Evolutionary conservation across 1,140 invertebrate species (phyloP).

Genomic region (Lepidurus apus): DNA sequence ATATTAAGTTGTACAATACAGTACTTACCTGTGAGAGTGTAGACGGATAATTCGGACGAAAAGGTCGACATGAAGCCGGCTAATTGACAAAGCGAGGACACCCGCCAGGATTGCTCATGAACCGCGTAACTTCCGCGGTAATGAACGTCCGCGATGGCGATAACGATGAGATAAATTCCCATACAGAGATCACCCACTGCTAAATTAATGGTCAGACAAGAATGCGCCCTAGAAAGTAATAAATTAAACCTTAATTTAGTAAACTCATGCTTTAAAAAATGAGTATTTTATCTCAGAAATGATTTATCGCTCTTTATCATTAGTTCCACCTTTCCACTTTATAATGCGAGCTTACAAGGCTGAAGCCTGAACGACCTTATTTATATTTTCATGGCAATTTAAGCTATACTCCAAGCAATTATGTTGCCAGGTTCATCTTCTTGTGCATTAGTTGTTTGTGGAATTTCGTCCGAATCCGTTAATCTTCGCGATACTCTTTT

Average conservation of each 20-base stretch:
- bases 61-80: conserved; percentile 61
- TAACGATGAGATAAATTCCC: conserved; percentile 53
- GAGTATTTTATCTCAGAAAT: too few species aligned
- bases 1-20: background rate
- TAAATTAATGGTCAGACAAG: conserved; percentile 58
- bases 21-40: conserved; percentile 53
- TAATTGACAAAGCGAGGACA: conserved; percentile 50
- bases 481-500: too few species aligned
- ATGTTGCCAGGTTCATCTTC: too few species aligned
- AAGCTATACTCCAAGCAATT: too few species aligned
- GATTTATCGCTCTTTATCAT: too few species aligned
- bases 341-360: too few species aligned
- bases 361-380: too few species aligned
- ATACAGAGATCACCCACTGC: conserved; percentile 55
- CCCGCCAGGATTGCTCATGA: conserved; percentile 50
- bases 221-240: conserved; percentile 49
- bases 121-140: conserved; percentile 53
- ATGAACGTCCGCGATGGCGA: conserved; percentile 49
- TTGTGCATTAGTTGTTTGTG: too few species aligned
- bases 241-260: conserved; percentile 41
- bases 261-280: conserved; percentile 41
- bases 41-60: conserved; percentile 59
- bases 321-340: too few species aligned
- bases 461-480: too few species aligned
- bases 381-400: too few species aligned